Evolutionary conservation across 2,113 vertebrate species (phyloP).

Genomic region (Eclectus roratus): DNA sequence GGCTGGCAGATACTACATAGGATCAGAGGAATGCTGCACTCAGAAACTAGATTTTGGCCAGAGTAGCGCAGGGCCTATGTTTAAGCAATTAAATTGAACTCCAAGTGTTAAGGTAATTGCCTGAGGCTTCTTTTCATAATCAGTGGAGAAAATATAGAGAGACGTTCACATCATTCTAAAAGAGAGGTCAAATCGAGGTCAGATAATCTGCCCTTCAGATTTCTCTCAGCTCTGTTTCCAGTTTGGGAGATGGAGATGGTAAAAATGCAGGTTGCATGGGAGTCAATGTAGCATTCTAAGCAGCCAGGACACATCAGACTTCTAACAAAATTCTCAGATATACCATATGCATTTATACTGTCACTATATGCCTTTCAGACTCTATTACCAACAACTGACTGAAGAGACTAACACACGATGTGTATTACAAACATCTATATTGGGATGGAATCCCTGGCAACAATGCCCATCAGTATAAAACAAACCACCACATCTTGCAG

Average conservation of each 20-base stretch:
- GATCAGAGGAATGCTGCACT: neutral
- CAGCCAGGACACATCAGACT: neutral
- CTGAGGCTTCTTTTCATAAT: neutral
- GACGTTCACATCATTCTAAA: neutral
- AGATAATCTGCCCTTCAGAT: neutral
- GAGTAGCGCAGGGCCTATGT: neutral
- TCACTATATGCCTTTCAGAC: constrained; percentile 54
- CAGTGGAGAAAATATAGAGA: neutral
- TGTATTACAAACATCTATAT: constrained; percentile 53
- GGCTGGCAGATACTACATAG: neutral
- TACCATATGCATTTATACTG: constrained; percentile 54
- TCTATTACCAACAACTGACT: constrained; percentile 41
- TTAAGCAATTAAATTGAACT: neutral
- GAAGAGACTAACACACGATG: constrained; percentile 37
- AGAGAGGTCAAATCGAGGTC: neutral
- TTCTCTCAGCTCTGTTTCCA: neutral
- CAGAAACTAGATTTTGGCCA: neutral
- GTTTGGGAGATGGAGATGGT: neutral
- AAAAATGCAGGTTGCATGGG: neutral
- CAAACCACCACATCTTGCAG: constrained; percentile 41
- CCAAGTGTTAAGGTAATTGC: neutral
- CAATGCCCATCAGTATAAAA: constrained; percentile 35
- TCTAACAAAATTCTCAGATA: constrained; percentile 30
- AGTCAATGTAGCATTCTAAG: neutral
- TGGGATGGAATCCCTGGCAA: constrained; percentile 49